phyloP scores from a whole-genome alignment of 2,888 invertebrate genomes.

The Cataglyphis rosenhaueri region DNA sequence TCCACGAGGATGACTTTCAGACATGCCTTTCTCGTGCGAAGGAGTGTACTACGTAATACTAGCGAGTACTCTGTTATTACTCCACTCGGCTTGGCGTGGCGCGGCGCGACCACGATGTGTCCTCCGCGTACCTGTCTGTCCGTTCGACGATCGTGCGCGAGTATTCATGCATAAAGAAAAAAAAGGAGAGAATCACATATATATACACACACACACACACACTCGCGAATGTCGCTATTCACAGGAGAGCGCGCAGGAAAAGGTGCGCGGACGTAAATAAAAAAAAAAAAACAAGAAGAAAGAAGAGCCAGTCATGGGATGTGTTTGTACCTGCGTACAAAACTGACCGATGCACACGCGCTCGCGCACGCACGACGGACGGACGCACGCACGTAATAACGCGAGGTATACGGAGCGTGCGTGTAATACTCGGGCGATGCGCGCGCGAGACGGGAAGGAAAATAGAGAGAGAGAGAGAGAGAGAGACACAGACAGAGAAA shows the following conservation, averaged over 20 bases:
- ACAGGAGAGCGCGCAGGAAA: slow-evolving; percentile 30
- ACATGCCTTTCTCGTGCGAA: neutral
- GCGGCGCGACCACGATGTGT: slow-evolving; percentile 15
- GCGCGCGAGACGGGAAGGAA: slow-evolving; percentile 19
- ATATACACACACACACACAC: no score
- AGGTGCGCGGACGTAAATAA: slow-evolving; percentile 8
- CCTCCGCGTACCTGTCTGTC: slow-evolving; percentile 25
- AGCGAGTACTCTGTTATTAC: slow-evolving; percentile 26
- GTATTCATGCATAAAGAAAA: slow-evolving; percentile 37
- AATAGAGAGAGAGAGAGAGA: neutral
- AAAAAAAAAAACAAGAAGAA: neutral
- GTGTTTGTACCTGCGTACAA: slow-evolving; percentile 55
- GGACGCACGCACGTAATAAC: neutral
- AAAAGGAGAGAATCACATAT: neutral
- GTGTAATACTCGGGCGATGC: slow-evolving; percentile 16
- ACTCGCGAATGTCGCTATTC: slow-evolving; percentile 9
- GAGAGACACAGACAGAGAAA: neutral
- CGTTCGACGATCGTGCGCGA: slow-evolving; percentile 17
- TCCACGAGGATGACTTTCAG: no score
- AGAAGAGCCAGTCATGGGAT: slow-evolving; percentile 14
- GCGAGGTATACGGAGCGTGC: slow-evolving; percentile 47
- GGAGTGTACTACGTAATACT: neutral
- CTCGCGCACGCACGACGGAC: slow-evolving; percentile 21
- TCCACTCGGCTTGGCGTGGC: neutral
- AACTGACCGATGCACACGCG: slow-evolving; percentile 1